Base-by-base conservation (phyloP, 2,113 vertebrate genomes). In the Carassius gibelio region DNA sequence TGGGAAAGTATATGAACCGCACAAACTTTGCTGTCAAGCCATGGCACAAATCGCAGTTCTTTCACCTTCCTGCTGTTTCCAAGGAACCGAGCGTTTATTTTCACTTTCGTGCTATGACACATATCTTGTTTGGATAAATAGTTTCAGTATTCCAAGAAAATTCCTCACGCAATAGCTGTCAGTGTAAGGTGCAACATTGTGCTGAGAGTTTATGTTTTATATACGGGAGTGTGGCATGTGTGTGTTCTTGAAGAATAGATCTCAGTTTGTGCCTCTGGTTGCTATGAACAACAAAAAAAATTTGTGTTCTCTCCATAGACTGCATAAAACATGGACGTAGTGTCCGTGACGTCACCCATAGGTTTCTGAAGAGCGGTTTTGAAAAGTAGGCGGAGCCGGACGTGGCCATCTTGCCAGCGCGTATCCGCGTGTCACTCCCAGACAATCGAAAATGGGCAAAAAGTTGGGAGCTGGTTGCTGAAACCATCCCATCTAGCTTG, bases 81-180 rank as follows among this genome's bases (percentile, higher is more conserved):
- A 82, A 84, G 36, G 0, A 78, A 72, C 9, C 38, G 0, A 61
- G 6, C 45, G 61, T 55, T 78, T 62, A 69, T 84, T 48, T 82
- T 74, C 62, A 81, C 74, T 71, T 76, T 84, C 21, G 5, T 86
- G 68, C n/a, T 19, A 79, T 84, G 59, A 79, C 61, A 57, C 62
- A 55, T 81, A 75, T 71, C 66, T 80, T 69, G 57, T 42, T 80
- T 13, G n/a, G 34, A 64, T 68, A 59, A 26, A 38, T 57, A 52
- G 38, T 34, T 36, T 45, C 11, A 66, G 62, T 52, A 81, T 68
- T 68, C 62, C 62, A 68, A 68, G 62, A 81, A 81, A 69, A 81
- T 52, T 21, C 23, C 42, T 19, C 62, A 69, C 17, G 45, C 17
- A 26, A 88, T 84, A 71, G 68, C 83, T 38, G 84, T 79, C 75